Percentiles rank a stretch among this genome's conserved stretches.
phyloP scores from a whole-genome alignment of 1,140 invertebrate species.

The Diplogasteroides magnus region DNA sequence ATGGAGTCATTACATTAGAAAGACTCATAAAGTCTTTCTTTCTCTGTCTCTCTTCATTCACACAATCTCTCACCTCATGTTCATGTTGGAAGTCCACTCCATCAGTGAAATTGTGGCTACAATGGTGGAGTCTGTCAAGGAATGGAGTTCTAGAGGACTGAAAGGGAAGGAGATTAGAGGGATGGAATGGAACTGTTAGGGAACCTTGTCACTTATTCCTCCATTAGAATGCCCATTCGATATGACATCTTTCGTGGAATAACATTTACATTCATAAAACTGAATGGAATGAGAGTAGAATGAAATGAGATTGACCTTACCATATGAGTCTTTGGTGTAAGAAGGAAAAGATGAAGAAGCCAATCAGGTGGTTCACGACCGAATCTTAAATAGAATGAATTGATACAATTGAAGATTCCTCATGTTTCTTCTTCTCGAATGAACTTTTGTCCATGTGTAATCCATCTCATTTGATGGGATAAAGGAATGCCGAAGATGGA shows the following conservation, averaged over 20 bases:
- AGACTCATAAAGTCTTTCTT: background rate
- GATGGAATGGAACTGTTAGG: background rate
- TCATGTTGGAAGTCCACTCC: background rate
- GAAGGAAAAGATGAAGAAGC: background rate
- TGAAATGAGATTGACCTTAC: background rate
- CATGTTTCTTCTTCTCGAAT: background rate
- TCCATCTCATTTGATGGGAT: background rate
- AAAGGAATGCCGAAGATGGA: conserved; percentile 2
- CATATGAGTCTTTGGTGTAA: background rate
- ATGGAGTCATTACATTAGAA: no score
- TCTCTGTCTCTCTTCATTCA: background rate
- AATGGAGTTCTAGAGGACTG: background rate
- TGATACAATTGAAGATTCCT: background rate
- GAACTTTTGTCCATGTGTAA: background rate
- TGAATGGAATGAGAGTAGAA: background rate
- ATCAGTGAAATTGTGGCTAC: background rate
- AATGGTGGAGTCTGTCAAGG: background rate
- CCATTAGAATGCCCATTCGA: background rate
- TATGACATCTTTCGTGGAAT: background rate
- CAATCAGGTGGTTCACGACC: background rate
- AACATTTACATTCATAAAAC: background rate
- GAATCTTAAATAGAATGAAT: background rate
- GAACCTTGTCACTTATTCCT: no score
- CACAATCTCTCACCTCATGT: background rate
- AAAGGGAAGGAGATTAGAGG: background rate